Evolutionary conservation across 2,797 vertebrate genomes (phyloP).

Genomic region (Allobates femoralis): DNA sequence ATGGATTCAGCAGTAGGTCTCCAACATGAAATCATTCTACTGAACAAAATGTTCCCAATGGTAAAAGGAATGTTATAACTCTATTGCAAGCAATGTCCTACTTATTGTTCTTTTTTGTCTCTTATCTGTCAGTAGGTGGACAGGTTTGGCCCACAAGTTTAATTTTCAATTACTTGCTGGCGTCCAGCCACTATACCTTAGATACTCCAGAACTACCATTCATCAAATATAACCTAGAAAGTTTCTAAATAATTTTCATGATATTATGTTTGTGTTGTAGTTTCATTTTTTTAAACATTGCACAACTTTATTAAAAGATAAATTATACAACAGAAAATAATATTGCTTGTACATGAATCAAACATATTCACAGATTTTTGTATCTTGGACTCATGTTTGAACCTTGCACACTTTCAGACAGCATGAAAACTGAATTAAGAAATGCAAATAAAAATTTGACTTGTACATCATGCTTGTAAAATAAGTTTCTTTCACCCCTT

Average conservation of each 20-base stretch:
- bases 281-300: not conserved
- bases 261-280: not conserved
- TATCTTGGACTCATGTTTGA: no score
- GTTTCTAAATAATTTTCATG: not conserved
- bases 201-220: not conserved
- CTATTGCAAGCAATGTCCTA: not conserved
- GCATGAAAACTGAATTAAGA: no score
- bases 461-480: no score
- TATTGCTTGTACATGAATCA: not conserved
- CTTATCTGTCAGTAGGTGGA: not conserved
- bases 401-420: no score
- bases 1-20: not conserved
- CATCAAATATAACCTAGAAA: not conserved
- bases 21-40: not conserved
- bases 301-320: no score
- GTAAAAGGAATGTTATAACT: constrained; percentile 7
- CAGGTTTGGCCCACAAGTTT: not conserved
- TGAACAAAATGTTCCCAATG: constrained; percentile 9
- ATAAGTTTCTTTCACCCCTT: no score
- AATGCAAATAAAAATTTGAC: no score
- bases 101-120: not conserved
- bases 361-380: no score
- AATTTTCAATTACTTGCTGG: not conserved
- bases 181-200: constrained; percentile 4
- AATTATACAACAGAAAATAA: not conserved